These are phyloP conservation scores for Chloroclystis v-ata DNA, from an alignment of 2,888 invertebrate species.

Conservation along the genomic window DNA sequence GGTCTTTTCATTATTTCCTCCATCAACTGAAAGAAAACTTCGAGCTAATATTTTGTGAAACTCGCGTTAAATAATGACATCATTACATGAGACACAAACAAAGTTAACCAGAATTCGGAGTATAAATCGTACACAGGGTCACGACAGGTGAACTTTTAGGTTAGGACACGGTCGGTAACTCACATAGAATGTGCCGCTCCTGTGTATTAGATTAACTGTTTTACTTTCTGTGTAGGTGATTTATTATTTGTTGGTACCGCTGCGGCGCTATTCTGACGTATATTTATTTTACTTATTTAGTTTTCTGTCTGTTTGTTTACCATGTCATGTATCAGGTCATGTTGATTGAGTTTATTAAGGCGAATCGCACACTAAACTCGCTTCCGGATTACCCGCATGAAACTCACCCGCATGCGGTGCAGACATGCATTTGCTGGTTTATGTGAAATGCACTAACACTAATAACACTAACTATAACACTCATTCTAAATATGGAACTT, in stretches of 20 bases:
- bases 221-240: slow-evolving; percentile 13
- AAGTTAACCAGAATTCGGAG: slow-evolving; percentile 14
- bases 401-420: too few species aligned
- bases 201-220: slow-evolving; percentile 38
- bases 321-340: too few species aligned
- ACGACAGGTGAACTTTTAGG: slow-evolving; percentile 31
- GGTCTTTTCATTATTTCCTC: slow-evolving; percentile 9
- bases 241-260: too few species aligned
- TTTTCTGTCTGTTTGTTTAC: too few species aligned
- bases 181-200: slow-evolving; percentile 43
- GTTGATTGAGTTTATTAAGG: too few species aligned
- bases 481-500: slow-evolving; percentile 22
- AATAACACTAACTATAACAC: slow-evolving; percentile 21
- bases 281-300: too few species aligned
- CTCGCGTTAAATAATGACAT: neutral
- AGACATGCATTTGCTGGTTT: too few species aligned
- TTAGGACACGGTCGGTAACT: slow-evolving; percentile 41
- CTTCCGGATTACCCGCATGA: too few species aligned
- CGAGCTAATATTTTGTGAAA: neutral
- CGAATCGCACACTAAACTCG: too few species aligned
- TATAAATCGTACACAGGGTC: slow-evolving; percentile 24
- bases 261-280: too few species aligned
- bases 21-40: too few species aligned
- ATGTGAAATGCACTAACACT: too few species aligned
- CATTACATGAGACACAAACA: slow-evolving; percentile 2